Base-by-base conservation (phyloP, 2,888 invertebrate species). In the Heteromyza rotundicornis region DNA sequence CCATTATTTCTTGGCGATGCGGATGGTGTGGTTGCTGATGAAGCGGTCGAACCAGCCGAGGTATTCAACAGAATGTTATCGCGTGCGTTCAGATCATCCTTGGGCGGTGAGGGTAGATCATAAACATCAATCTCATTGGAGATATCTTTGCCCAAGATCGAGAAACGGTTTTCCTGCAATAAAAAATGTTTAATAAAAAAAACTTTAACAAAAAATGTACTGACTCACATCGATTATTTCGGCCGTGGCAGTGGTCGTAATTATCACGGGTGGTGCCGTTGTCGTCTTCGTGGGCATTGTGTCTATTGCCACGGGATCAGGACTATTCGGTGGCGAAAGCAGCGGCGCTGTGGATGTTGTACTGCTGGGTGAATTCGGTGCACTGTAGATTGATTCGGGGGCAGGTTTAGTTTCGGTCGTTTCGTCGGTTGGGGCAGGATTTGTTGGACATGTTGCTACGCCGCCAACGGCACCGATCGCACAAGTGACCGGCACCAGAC, bases 1-100 rank as follows among this genome's bases (percentile, higher is more conserved):
- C 23, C 60, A 14, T 63, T 66, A 56, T 51, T 59, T 50, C 23
- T 68, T 71, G 65, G 53, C 50, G 65, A 44, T 51, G 75, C 67
- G 49, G 75, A 70, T 44, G 77, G 60, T 23, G 67, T 68, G 1
- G 79, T 74, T 47, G 67, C 63, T 67, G 71, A 70, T 32, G 77
- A 79, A 47, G 69, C 68, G 32, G 77, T 75, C 20, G 78, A 76
- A 17, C 70, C 79, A 59, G 71, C 70, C 56, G 76, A 75, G 54
- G 70, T 70, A 62, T 78, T 72, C 27, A 79, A 62, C 23, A 71
- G 68, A 27, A 68, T 57, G 49, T 63, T 59, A 23, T 50, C 47
- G 54, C 10, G 53, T 17, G 59, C 56, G 56, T 60, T 62, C 14
- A 61, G 47, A 49, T 62, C 64, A 20, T 67, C 52, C 22, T 63